Conservation (phyloP, 2,113 vertebrate genomes). For the Neolamprologus sp. region DNA sequence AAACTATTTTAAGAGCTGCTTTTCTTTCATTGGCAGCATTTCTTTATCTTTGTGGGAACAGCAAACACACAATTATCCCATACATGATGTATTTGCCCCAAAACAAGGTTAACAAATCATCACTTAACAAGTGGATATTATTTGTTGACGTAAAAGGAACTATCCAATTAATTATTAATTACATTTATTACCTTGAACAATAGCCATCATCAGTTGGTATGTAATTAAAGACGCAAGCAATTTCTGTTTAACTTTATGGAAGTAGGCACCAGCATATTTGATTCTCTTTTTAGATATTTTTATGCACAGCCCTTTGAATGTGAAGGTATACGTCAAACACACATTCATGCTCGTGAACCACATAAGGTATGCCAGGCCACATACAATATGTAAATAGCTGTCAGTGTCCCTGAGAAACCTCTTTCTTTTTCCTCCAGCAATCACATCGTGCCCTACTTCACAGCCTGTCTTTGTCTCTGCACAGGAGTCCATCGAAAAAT, state of each 20-base stretch:
- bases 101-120: neutral
- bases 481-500: neutral
- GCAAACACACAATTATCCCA: neutral
- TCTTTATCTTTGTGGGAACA: neutral
- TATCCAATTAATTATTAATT: neutral
- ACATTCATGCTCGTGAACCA: neutral
- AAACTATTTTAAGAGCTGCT: neutral
- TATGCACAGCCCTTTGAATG: neutral
- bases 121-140: neutral
- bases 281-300: neutral
- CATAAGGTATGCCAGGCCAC: neutral
- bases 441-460: neutral
- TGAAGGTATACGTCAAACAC: neutral
- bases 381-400: neutral
- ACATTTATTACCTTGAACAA: neutral
- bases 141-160: neutral
- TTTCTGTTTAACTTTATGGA: neutral
- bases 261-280: neutral
- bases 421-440: neutral
- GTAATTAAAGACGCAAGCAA: neutral
- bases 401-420: neutral
- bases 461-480: neutral
- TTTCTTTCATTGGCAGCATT: neutral
- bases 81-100: rapidly evolving
- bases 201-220: neutral